These are phyloP conservation scores for Lithodes maja DNA, from an alignment of 2,888 invertebrate species.

Conservation along the genomic window DNA sequence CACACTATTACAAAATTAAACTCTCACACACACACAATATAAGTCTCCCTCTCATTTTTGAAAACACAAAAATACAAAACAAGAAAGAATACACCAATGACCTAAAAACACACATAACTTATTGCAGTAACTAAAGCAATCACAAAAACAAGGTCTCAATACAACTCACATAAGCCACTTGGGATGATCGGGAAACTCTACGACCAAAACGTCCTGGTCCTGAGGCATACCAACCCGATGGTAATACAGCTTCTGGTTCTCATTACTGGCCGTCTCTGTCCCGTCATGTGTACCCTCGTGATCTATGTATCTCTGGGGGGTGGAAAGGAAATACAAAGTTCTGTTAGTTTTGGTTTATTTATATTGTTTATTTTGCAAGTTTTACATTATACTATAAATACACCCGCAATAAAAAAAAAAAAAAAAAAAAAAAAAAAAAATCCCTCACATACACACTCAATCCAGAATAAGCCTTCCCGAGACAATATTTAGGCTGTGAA, in stretches of 20 bases:
- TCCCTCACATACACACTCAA: no score
- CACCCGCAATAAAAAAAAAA: no score
- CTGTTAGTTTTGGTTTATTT: no score
- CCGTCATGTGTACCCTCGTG: conserved; percentile 91
- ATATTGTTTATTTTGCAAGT: no score
- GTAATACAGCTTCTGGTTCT: conserved; percentile 95
- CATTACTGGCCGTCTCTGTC: conserved; percentile 89
- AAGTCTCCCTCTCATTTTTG: neutral
- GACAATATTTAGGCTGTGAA: no score
- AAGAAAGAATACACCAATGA: neutral
- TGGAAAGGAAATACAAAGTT: neutral
- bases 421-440: no score
- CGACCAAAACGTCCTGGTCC: conserved; percentile 80
- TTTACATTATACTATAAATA: no score
- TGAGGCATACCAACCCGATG: conserved; percentile 91
- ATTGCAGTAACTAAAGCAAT: neutral
- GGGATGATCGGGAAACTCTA: conserved; percentile 93
- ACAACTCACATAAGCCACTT: conserved; percentile 87
- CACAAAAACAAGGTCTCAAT: neutral
- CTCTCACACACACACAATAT: no score
- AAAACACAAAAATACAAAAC: neutral
- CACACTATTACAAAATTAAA: no score
- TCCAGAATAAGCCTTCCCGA: no score
- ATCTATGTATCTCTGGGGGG: conserved; percentile 84
- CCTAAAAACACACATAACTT: neutral